Evolutionary conservation across 2,888 invertebrate genomes (phyloP).

Genomic region (Erynnis tages): DNA sequence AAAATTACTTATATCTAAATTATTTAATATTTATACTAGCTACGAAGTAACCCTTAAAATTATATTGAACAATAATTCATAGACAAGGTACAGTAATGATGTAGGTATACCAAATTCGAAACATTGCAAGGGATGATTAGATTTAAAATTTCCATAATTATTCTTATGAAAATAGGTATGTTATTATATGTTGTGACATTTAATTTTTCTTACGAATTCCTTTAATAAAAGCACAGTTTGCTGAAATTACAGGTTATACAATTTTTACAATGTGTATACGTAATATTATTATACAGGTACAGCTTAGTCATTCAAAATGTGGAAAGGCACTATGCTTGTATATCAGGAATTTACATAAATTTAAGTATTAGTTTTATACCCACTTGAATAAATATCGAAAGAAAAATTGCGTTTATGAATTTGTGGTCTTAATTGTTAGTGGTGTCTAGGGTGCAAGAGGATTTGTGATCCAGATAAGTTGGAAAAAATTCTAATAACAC

Average conservation of each 20-base stretch:
- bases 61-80: constrained; percentile 43
- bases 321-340: constrained; percentile 77
- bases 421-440: constrained; percentile 42
- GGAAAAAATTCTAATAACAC: constrained; percentile 13
- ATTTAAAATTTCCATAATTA: constrained; percentile 12
- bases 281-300: constrained; percentile 36
- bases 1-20: constrained; percentile 60
- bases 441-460: constrained; percentile 25
- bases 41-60: constrained; percentile 51
- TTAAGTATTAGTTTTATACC: constrained; percentile 27
- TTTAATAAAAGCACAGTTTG: constrained; percentile 24
- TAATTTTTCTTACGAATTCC: constrained; percentile 27
- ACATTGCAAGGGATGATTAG: constrained; percentile 31
- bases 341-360: constrained; percentile 42
- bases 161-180: constrained; percentile 28
- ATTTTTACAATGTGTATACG: constrained; percentile 38
- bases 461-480: constrained; percentile 11
- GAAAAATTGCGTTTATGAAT: constrained; percentile 9
- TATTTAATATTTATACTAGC: constrained; percentile 63
- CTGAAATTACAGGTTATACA: constrained; percentile 27
- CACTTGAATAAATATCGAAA: constrained; percentile 36
- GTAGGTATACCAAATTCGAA: constrained; percentile 50
- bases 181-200: constrained; percentile 25
- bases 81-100: constrained; percentile 40
- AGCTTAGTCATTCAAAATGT: constrained; percentile 52